These are phyloP conservation scores for Rallus limicola DNA, from an alignment of 2,113 vertebrate genomes.

Conservation along the genomic window DNA sequence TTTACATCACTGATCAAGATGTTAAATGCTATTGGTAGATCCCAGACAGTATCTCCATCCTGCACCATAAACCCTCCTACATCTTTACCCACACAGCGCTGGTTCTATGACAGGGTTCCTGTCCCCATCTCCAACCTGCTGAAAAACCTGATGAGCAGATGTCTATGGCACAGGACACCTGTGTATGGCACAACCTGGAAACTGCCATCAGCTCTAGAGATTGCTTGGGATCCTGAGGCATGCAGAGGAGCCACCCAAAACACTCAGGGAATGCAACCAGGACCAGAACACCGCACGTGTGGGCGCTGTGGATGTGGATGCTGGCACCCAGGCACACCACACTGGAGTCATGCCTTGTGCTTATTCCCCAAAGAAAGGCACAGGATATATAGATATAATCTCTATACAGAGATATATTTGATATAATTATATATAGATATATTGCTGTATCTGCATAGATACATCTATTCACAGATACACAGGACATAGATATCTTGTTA, in stretches of 20 bases:
- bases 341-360: neutral
- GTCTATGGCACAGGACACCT: rapidly evolving
- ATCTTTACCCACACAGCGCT: rapidly evolving
- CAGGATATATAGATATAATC: neutral
- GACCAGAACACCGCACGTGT: rapidly evolving
- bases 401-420: neutral
- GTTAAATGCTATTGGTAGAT: neutral
- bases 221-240: rapidly evolving
- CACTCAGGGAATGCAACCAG: neutral
- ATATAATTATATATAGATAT: neutral
- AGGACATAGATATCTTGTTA: neutral
- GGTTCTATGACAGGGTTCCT: neutral
- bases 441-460: neutral
- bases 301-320: rapidly evolving
- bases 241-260: neutral
- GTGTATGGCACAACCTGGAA: rapidly evolving
- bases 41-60: neutral
- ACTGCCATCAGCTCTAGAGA: neutral
- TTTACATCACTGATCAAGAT: neutral
- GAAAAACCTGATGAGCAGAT: neutral
- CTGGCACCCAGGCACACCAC: neutral
- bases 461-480: neutral
- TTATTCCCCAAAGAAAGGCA: neutral
- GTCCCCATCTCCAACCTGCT: neutral
- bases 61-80: neutral